Evolutionary conservation across 2,888 invertebrate genomes (phyloP), one percentile per base, ranked within the genome.

Genomic region (Cheilosia soror): DNA sequence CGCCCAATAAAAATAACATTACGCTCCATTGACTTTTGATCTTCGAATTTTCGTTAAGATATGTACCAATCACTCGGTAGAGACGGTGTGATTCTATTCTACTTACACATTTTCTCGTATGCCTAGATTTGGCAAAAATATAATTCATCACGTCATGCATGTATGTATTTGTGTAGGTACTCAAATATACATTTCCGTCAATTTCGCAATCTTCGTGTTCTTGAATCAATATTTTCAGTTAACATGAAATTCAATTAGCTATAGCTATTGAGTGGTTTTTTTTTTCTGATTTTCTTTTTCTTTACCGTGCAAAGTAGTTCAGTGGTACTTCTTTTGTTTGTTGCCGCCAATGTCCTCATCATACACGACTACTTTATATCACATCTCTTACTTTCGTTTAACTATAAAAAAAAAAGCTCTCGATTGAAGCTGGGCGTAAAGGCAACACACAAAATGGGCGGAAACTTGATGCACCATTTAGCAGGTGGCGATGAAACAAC

Each of bases 171-270:
- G 4, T 11, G 7, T 3, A 33, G 9, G 9, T 9, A 9, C 33
- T 33, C 33, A 33, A 33, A 1, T 37, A 11, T 37, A 9, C 11
- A 37, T 9, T 37, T 37, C 37, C 37, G 37, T 11, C 11, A 37
- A 11, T 37, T 37, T 37, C 37, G 37, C 42, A 6, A 55, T 68
- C 60, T 73, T 37, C 27, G 37, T 60, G 40, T 4, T 69, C 40
- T 62, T 55, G 62, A 75, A 75, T 55, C 53, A 40, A 72, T 62
- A 62, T 55, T 53, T 42, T 55, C 63, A 37, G 40, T 65, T 33
- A 47, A 51, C 68, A 57, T 58, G 27, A 73, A 69, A 81, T 69
- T 80, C 63, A 65, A 81, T 81, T 75, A 75, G 57, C 40, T 63
- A 69, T 40, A 75, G 9, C 9, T 37, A 37, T 37, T 4, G 33